Conservation (phyloP, 1,140 invertebrate species). For the Cheumatopsyche charites region DNA sequence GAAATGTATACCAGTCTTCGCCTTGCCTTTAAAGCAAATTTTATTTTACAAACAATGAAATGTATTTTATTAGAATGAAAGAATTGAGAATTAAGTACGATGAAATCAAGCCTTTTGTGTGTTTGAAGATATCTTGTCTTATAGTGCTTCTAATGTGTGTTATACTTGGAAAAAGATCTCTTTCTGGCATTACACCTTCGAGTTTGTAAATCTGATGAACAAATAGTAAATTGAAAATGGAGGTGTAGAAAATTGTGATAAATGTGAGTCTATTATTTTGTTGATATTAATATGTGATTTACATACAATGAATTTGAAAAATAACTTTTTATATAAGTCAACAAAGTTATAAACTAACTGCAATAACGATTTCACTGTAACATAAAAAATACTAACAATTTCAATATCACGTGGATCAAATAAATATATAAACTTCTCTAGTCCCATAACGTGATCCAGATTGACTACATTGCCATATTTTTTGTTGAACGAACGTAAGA, state of each 20-base stretch:
- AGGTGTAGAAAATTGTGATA: not conserved
- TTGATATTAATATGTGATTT: too few relatives aligned
- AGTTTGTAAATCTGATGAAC: conserved; percentile 40
- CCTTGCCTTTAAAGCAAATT: not conserved
- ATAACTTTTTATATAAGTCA: too few relatives aligned
- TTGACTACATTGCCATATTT: conserved; percentile 18
- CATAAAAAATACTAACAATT: too few relatives aligned
- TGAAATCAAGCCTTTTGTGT: conserved; percentile 36
- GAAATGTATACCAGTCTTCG: conserved; percentile 28
- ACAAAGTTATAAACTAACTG: too few relatives aligned
- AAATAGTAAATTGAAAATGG: not conserved
- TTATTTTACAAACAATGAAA: not conserved
- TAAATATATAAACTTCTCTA: conserved; percentile 62
- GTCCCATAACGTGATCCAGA: not conserved
- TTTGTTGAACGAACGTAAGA: too few relatives aligned
- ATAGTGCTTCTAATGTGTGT: conserved; percentile 33
- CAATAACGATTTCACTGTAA: too few relatives aligned
- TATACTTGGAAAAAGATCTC: conserved; percentile 36
- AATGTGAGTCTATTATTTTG: not conserved
- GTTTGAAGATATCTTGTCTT: conserved; percentile 40
- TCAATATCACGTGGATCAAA: conserved; percentile 73
- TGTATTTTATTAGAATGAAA: not conserved
- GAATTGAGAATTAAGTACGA: conserved; percentile 32
- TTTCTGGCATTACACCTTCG: conserved; percentile 31
- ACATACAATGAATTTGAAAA: too few relatives aligned